Evolutionary conservation across 1,140 invertebrate species (phyloP), one percentile per base, ranked within the genome.

Genomic region (Bombus impatiens): DNA sequence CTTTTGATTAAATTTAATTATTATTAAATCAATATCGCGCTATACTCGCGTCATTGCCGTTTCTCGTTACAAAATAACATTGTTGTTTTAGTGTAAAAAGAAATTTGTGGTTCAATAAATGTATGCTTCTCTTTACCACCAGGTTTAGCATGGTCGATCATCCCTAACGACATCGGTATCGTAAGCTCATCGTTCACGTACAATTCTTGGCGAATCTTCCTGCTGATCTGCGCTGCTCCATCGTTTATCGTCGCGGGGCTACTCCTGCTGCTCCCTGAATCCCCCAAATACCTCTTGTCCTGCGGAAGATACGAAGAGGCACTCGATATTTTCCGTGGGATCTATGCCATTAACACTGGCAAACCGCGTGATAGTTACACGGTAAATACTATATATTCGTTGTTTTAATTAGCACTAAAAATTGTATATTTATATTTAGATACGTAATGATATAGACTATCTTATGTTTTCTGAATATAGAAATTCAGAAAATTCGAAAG

Each of bases 191-290:
- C 96, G 12, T 98, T 98, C 94, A 96, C 96, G 25, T 98, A 98
- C 94, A 98, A 98, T 94, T 98, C 98, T 59, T 99, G 98, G 98
- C 96, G 98, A 92, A 97, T 99, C 88, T 99, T 98, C 95, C 95
- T 99, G 87, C 94, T 98, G 88, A 96, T 98, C 70, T 98, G 98
- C 95, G 97, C 98, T 90, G 91, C 98, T 85, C 98, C 98, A 57
- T 98, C 98, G 68, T 97, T 99, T 90, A 93, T 98, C 68, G 98
- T 98, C 65, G 98, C 97, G 68, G 96, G 97, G 76, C 94, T 98
- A 72, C 96, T 99, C 53, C 96, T 98, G 92, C 96, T 98, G 86
- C 96, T 99, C 91, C 98, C 98, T n/a, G 98, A 99, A 95, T 98
- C 98, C 89, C 98, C 98, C 2, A 98, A 98, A 94, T 99, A 98